Base-by-base conservation (phyloP, 1,140 invertebrate genomes). In the Drosophila tani region DNA sequence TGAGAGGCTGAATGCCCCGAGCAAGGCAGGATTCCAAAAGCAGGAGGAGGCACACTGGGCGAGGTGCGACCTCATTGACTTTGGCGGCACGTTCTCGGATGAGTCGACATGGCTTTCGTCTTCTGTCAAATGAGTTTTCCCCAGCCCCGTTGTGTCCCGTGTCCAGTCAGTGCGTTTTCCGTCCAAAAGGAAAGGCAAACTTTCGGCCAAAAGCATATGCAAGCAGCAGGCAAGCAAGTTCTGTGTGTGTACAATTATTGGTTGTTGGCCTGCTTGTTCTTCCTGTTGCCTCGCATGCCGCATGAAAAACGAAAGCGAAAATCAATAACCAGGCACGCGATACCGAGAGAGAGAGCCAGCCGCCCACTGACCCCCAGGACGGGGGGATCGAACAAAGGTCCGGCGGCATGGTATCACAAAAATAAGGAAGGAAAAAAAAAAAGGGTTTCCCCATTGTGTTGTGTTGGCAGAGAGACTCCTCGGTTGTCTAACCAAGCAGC, bases 221-320 rank as follows among this genome's bases (percentile, higher is more conserved):
- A 82, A 68, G 75, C 68, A 65, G 63, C 68, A 65, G 63, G 47
- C 65, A n/a, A 41, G 35, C 60, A 58, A 12, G 70, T 67, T 27
- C n/a, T 67, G 50, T 71, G 32, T 67, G 29, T 56, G 50, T 57
- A 65, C 75, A 64, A 79, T 79, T 79, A 79, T 70, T 79, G 59
- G 66, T 80, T 87, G 65, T 57, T 70, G 63, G 41, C 45, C 63
- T 27, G 69, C 62, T 64, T 63, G 58, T 69, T 66, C 51, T 77
- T 79, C 58, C 64, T 79, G 64, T 64, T 70, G 60, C 50, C 55
- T 88, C 74, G 81, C 84, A 83, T 84, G 84, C 62, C 58, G 74
- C 85, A 91, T 90, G 85, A 90, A 90, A 88, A 90, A 90, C 81
- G 86, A 90, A 90, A 90, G 86, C 86, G 86, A 90, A 90, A 90